phyloP scores from a whole-genome alignment of 1,140 invertebrate genomes.

The Habropoda laboriosa region DNA sequence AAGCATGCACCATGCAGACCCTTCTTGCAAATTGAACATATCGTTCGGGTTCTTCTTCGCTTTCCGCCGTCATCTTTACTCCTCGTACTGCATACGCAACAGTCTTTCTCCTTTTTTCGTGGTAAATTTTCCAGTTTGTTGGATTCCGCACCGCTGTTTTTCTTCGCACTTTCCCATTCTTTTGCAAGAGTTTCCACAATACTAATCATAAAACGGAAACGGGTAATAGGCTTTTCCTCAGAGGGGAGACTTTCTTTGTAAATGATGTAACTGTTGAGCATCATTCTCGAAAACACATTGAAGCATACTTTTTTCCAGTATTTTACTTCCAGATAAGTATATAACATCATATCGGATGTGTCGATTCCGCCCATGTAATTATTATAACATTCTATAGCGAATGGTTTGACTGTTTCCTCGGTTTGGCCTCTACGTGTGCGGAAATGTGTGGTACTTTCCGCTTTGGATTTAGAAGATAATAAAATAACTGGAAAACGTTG shows the following conservation, averaged over 20 bases:
- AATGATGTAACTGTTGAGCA: background rate
- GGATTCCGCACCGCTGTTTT: background rate
- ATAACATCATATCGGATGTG: background rate
- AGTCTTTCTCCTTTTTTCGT: background rate
- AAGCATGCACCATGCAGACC: background rate
- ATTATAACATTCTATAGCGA: background rate
- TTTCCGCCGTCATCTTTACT: background rate
- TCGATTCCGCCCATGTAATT: background rate
- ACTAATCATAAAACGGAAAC: background rate
- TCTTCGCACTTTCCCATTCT: conserved; percentile 1
- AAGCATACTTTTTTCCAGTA: background rate
- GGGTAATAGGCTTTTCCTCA: background rate
- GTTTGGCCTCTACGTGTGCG: background rate
- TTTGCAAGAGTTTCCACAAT: background rate
- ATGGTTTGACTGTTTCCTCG: background rate
- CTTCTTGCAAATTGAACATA: conserved; percentile 61
- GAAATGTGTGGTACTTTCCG: background rate
- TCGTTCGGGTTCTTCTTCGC: background rate
- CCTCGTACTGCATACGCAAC: background rate
- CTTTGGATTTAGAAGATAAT: background rate
- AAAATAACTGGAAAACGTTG: background rate
- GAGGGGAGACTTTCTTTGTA: background rate
- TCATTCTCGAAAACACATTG: background rate
- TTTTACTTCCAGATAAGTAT: background rate
- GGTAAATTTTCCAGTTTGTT: background rate